Percentiles rank a stretch among this genome's conserved stretches.
Evolutionary conservation across 2,888 invertebrate species (phyloP).

Genomic region (Phorcus lineatus): DNA sequence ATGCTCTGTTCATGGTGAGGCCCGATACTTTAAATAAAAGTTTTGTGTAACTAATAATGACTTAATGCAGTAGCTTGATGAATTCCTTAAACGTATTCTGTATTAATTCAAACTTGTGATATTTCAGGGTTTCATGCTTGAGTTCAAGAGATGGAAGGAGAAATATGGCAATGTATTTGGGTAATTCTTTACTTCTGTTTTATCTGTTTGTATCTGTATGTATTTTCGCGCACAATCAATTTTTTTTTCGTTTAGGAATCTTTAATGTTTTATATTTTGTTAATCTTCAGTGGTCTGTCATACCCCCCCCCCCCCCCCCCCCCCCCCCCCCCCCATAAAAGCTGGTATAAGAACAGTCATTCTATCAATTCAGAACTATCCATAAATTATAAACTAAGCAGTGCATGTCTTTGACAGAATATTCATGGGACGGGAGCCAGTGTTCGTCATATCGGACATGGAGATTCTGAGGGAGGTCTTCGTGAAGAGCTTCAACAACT

Average conservation of each 20-base stretch:
- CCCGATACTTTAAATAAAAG: too few relatives aligned
- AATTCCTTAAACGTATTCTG: too few relatives aligned
- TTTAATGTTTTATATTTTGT: too few relatives aligned
- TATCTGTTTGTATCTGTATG: neutral
- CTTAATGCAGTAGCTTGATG: too few relatives aligned
- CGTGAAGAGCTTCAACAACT: slow-evolving; percentile 8
- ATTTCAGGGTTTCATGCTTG: neutral
- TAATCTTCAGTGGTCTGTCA: too few relatives aligned
- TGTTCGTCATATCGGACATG: neutral
- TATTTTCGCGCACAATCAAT: neutral
- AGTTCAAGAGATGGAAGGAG: neutral
- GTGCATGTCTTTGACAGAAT: neutral
- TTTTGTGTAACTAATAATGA: too few relatives aligned
- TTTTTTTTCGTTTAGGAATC: too few relatives aligned
- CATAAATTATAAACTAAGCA: neutral
- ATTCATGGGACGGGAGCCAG: neutral
- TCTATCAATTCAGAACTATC: neutral
- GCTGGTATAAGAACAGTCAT: too few relatives aligned
- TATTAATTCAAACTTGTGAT: neutral
- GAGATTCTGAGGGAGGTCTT: neutral
- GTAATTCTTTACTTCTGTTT: neutral
- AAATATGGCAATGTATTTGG: neutral
- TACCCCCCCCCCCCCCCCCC: too few relatives aligned
- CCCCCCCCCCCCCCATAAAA: too few relatives aligned
- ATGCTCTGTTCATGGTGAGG: too few relatives aligned